Conservation (phyloP, 1,140 invertebrate genomes). For the Bursaphelenchus mucronatus region DNA sequence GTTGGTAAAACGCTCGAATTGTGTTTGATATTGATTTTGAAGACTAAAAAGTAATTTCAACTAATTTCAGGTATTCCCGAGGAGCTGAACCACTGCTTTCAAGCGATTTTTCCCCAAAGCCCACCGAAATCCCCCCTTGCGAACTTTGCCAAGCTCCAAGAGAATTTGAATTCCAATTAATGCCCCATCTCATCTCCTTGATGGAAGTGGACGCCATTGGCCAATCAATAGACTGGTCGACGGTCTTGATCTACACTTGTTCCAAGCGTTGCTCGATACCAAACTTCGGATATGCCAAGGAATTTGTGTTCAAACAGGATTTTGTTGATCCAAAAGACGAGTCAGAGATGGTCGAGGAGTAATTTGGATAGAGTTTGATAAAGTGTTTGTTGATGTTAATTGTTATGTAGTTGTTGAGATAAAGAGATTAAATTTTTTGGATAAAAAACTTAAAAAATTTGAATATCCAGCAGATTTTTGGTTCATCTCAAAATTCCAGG, state of each 20-base stretch:
- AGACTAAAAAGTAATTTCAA: constrained; percentile 63
- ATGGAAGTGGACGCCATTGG: constrained; percentile 68
- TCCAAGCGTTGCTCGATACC: constrained; percentile 70
- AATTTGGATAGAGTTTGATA: too few relatives aligned
- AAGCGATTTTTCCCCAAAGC: constrained; percentile 59
- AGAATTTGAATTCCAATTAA: constrained; percentile 87
- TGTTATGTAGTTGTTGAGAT: background rate
- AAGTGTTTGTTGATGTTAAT: background rate
- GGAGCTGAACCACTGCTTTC: constrained; percentile 76
- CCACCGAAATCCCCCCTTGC: constrained; percentile 70
- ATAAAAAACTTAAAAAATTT: too few relatives aligned
- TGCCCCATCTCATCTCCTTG: constrained; percentile 80
- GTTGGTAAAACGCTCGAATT: constrained; percentile 25
- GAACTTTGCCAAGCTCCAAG: constrained; percentile 71
- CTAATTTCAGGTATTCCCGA: constrained; percentile 71
- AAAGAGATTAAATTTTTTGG: too few relatives aligned
- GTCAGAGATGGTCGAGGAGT: background rate
- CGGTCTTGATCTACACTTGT: constrained; percentile 80
- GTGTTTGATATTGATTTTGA: constrained; percentile 24
- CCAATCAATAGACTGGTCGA: constrained; percentile 82
- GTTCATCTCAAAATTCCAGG: too few relatives aligned
- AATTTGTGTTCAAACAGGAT: constrained; percentile 85
- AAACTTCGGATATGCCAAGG: constrained; percentile 69
- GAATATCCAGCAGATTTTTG: too few relatives aligned
- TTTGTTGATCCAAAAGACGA: constrained; percentile 61